A percentile compares a stretch with the other conserved stretches of the same genome.
Conservation (phyloP, 2,113 vertebrate genomes). For the Lampris megalopsis region DNA sequence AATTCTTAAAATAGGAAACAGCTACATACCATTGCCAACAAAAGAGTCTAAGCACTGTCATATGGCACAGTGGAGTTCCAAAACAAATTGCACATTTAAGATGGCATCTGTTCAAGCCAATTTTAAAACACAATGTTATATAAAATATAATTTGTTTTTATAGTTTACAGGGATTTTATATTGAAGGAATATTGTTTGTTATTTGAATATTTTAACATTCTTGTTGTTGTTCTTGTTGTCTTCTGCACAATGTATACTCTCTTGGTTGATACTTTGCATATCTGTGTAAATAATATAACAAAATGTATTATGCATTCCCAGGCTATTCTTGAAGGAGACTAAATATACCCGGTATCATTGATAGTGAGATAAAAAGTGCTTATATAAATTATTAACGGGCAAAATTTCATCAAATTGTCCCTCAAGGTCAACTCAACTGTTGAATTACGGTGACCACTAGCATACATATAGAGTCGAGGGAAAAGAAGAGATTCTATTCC, state of each 20-base stretch:
- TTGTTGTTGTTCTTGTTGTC: conserved; percentile 1
- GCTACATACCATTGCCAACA: neutral
- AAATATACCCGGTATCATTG: conserved; percentile 28
- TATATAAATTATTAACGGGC: neutral
- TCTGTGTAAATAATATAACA: conserved; percentile 46
- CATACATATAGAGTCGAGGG: too few relatives aligned
- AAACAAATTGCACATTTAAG: conserved; percentile 52
- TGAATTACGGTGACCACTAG: too few relatives aligned
- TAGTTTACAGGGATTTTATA: conserved; percentile 11
- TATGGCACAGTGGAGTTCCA: neutral
- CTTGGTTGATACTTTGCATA: conserved; percentile 39
- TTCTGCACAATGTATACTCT: conserved; percentile 11
- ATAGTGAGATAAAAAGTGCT: conserved; percentile 32
- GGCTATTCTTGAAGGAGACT: conserved; percentile 19
- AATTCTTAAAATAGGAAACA: neutral
- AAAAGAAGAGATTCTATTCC: too few relatives aligned
- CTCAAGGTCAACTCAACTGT: too few relatives aligned
- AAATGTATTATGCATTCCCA: conserved; percentile 61
- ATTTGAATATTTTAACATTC: conserved; percentile 24
- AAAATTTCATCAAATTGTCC: too few relatives aligned
- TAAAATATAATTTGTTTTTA: conserved; percentile 35
- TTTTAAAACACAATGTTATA: conserved; percentile 27
- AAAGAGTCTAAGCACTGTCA: neutral
- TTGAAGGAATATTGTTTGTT: conserved; percentile 28
- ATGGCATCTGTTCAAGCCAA: conserved; percentile 25